These are phyloP conservation scores for Trichechus manatus DNA, from an alignment of 2,113 vertebrate genomes.

Conservation along the genomic window DNA sequence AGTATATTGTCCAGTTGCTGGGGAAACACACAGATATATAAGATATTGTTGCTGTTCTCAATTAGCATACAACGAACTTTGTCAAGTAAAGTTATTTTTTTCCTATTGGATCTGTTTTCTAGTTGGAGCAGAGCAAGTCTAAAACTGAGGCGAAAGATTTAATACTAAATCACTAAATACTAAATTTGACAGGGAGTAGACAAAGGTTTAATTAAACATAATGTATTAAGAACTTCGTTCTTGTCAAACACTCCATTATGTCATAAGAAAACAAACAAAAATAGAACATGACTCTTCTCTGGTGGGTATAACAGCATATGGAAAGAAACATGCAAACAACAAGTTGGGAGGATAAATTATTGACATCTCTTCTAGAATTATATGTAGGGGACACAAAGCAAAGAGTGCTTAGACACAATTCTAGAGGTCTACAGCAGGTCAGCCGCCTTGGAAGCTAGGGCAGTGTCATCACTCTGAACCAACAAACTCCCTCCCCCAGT, in stretches of 20 bases:
- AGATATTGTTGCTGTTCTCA: neutral
- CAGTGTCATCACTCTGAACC: neutral
- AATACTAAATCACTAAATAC: neutral
- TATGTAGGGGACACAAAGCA: neutral
- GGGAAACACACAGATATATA: neutral
- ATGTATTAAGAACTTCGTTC: neutral
- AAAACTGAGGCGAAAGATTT: neutral
- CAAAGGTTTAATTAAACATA: neutral
- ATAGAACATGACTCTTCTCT: neutral
- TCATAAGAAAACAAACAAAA: neutral
- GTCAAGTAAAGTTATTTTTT: neutral
- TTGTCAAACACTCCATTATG: neutral
- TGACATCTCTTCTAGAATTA: neutral
- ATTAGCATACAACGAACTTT: neutral
- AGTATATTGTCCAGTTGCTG: neutral
- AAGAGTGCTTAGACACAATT: neutral
- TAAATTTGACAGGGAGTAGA: neutral
- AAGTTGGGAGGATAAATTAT: neutral
- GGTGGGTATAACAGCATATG: neutral
- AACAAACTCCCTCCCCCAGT: rapidly evolving
- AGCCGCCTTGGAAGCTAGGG: neutral
- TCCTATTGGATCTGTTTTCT: neutral
- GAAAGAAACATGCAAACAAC: neutral
- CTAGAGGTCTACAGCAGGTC: neutral
- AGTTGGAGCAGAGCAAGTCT: neutral